Conservation (phyloP, 2,797 vertebrate genomes). For the Benthosema pterotum region DNA sequence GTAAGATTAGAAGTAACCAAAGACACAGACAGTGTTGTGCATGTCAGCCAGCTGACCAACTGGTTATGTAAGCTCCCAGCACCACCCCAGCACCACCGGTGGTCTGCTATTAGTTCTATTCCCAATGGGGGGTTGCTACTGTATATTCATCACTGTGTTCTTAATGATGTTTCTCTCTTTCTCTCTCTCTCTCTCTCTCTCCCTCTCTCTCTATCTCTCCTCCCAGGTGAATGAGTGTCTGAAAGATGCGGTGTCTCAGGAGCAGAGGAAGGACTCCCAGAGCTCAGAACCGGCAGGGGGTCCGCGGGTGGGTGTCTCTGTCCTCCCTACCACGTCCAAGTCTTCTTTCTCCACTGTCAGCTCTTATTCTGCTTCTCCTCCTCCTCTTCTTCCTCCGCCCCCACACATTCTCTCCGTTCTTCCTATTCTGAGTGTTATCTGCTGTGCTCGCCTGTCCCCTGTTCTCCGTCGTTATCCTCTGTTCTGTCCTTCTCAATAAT, state of each 20-base stretch:
- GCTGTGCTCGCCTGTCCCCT: conserved; percentile 1
- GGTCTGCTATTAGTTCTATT: too few relatives aligned
- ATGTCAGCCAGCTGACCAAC: too few relatives aligned
- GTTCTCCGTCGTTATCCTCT: conserved; percentile 2
- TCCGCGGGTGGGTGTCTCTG: conserved; percentile 86
- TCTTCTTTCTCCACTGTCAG: background rate
- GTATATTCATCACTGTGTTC: too few relatives aligned
- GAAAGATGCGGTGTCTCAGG: conserved; percentile 90
- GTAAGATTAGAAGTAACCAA: too few relatives aligned
- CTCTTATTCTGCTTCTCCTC: background rate
- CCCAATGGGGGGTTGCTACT: too few relatives aligned
- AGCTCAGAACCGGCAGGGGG: conserved; percentile 83
- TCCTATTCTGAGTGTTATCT: conserved; percentile 24
- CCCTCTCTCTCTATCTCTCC: conserved; percentile 9
- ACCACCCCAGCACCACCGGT: too few relatives aligned
- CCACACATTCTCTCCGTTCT: background rate
- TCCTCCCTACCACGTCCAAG: conserved; percentile 1
- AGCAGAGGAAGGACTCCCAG: conserved; percentile 87
- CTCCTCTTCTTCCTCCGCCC: background rate
- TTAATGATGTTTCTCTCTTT: too few relatives aligned
- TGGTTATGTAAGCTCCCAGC: too few relatives aligned
- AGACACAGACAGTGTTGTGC: too few relatives aligned
- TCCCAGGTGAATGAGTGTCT: conserved; percentile 93
- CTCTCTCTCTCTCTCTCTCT: too few relatives aligned
- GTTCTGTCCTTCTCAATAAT: background rate